Evolutionary conservation across 2,113 vertebrate species (phyloP), one percentile per base, ranked within the genome.

Genomic region (Corydoras maculifer): DNA sequence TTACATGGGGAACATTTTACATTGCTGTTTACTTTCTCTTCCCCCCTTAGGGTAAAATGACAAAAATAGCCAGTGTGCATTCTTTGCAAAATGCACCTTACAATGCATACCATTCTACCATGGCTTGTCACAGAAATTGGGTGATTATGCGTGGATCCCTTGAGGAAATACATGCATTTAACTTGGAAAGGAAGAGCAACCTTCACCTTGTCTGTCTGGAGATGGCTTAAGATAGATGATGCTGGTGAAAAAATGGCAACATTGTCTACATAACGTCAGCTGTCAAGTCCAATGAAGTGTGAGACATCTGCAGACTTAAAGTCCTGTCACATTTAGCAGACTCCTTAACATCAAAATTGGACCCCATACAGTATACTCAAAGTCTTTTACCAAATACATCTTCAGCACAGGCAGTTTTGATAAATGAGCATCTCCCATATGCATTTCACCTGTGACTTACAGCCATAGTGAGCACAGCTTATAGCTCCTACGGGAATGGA

Each of bases 401-500:
- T 65, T 72, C 60, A 58, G 69, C 55, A 49, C 62, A 57, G 65
- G 53, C 74, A 64, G 74, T 62, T 77, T 62, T 82, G 77, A 79
- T 78, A 81, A 84, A 86, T 79, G 74, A 81, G 73, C 65, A 76
- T 76, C 66, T 78, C 62, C 75, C 73, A 43, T 75, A 82, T 83
- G 78, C 65, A 14, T 76, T 78, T 81, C 81, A 81, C 85, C 77
- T 81, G 81, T 75, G 9, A 61, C 3, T 72, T 65, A 54, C 54
- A n/a, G 48, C 67, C 80, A 79, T 73, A 81, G 80, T 78, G 77
- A 81, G 75, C 81, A 76, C 75, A 77, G 82, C 75, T 82, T 79
- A 65, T 84, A 82, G 72, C 75, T 82, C 70, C n/a, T 75, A 73
- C 81, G 78, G 73, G 80, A 82, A 79, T 78, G 75, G 77, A 83